Base-by-base conservation (phyloP, 2,113 vertebrate species). In the Plecturocebus donacophilus region DNA sequence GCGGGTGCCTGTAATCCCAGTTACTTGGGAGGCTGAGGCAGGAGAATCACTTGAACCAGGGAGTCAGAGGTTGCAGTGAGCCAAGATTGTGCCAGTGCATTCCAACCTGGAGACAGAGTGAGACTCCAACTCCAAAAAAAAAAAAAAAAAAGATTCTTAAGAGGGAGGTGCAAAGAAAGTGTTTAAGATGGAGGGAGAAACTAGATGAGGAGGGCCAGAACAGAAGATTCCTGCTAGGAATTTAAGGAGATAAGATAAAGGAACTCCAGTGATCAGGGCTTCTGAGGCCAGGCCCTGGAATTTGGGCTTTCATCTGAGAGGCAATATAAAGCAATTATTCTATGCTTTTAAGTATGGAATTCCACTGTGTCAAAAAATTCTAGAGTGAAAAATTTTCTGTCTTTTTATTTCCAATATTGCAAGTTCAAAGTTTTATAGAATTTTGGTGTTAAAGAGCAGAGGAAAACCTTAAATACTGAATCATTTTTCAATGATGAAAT, bases 401-500 rank as follows among this genome's bases (percentile, higher is more conserved):
- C 76, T 90, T 95, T 95, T 93, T 49, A 87, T 95, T 94, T 96
- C 58, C 68, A 90, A 79, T 87, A 75, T 38, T 86, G 79, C 73
- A 35, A 96, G 88, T 96, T 96, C 70, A 92, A 84, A 96, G 61
- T 75, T 84, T 52, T 91, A 25, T 3, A 84, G 70, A 95, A 82
- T 93, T 95, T 79, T 93, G 5, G 8, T 96, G 92, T 93, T 89
- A 30, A 97, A 93, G 83, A 95, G 92, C 49, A 76, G 38, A 98
- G 97, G 92, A 88, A 94, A 98, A 95, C 90, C 58, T 97, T 95
- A 97, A 97, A 14, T 0, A 90, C 14, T 1, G 91, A 97, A 96
- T 97, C 95, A 96, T 94, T 96, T 93, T 94, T 98, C 92, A 97
- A 35, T 83, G 70, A 91, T 3, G 5, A 56, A 38, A 96, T 85